A percentile compares a stretch with the other conserved stretches of the same genome.
Evolutionary conservation across 2,888 invertebrate genomes (phyloP).

Genomic region (Teleiodes luculella): DNA sequence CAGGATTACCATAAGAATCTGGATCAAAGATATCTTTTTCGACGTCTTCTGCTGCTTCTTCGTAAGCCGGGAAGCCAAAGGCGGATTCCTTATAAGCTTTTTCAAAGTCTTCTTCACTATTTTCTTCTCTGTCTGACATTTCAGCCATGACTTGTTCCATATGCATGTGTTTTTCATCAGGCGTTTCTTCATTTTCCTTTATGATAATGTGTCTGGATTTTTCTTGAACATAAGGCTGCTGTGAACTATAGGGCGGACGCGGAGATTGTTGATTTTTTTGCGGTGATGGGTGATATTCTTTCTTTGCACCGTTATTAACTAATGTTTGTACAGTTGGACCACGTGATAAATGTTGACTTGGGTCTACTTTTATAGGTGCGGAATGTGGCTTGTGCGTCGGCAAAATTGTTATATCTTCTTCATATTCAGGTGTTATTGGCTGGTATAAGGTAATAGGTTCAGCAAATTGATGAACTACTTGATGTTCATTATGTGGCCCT

Average conservation of each 20-base stretch:
- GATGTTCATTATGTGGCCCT: slow-evolving; percentile 26
- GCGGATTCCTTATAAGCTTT: slow-evolving; percentile 67
- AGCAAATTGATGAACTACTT: slow-evolving; percentile 18
- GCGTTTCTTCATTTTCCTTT: slow-evolving; percentile 55
- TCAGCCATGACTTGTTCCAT: slow-evolving; percentile 47
- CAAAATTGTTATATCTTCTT: slow-evolving; percentile 49
- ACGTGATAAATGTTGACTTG: slow-evolving; percentile 45
- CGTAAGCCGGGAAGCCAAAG: slow-evolving; percentile 62
- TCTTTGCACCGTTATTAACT: slow-evolving; percentile 17
- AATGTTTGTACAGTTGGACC: slow-evolving; percentile 24
- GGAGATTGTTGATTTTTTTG: slow-evolving; percentile 22
- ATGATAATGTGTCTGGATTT: slow-evolving; percentile 58
- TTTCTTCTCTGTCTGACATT: slow-evolving; percentile 54
- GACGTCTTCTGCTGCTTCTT: slow-evolving; percentile 38
- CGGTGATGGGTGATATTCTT: slow-evolving; percentile 20
- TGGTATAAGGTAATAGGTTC: slow-evolving; percentile 30
- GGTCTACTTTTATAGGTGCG: slow-evolving; percentile 50
- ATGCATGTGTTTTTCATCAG: slow-evolving; percentile 49
- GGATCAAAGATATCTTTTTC: slow-evolving; percentile 64
- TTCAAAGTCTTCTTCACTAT: slow-evolving; percentile 69
- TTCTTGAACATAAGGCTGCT: slow-evolving; percentile 44
- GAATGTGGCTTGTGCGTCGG: slow-evolving; percentile 34
- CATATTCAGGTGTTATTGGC: slow-evolving; percentile 48
- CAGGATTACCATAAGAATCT: slow-evolving; percentile 47
- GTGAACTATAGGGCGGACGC: slow-evolving; percentile 18